Percentiles rank a stretch among this genome's conserved stretches.
phyloP scores from a whole-genome alignment of 2,888 invertebrate species.

The Strigamia transsilvanica region DNA sequence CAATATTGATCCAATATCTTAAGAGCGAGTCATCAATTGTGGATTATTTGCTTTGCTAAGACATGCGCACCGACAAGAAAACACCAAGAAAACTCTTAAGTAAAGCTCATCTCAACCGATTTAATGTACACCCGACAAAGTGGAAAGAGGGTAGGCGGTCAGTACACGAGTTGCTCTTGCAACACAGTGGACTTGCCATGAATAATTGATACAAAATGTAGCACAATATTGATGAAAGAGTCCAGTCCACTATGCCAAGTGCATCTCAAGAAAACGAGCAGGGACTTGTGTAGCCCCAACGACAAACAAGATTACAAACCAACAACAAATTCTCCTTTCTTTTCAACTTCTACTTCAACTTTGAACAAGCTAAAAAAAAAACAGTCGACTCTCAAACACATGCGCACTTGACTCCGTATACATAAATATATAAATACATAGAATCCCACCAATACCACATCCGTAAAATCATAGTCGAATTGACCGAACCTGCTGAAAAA shows the following conservation, averaged over 20 bases:
- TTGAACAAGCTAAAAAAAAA: neutral
- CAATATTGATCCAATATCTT: neutral
- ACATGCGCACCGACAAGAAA: neutral
- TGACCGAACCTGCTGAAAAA: too few species aligned
- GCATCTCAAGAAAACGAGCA: constrained; percentile 8
- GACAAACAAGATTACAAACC: constrained; percentile 3
- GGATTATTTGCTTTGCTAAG: neutral
- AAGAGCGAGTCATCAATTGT: neutral
- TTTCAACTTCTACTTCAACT: neutral
- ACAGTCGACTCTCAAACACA: neutral
- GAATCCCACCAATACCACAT: too few species aligned
- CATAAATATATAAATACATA: too few species aligned
- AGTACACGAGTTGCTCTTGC: neutral
- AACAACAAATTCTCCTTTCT: constrained; percentile 2
- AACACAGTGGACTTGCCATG: constrained; percentile 8
- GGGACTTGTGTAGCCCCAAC: neutral
- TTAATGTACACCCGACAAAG: constrained; percentile 3
- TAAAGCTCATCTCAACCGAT: constrained; percentile 3
- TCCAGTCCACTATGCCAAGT: constrained; percentile 3
- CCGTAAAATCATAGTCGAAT: too few species aligned
- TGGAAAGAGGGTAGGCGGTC: neutral
- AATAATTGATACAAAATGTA: constrained; percentile 8
- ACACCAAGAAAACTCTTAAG: constrained; percentile 2
- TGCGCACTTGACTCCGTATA: too few species aligned
- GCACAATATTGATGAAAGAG: constrained; percentile 8